Evolutionary conservation across 2,113 vertebrate genomes (phyloP), one percentile per base, ranked within the genome.

Genomic region (Pseudopipra pipra): DNA sequence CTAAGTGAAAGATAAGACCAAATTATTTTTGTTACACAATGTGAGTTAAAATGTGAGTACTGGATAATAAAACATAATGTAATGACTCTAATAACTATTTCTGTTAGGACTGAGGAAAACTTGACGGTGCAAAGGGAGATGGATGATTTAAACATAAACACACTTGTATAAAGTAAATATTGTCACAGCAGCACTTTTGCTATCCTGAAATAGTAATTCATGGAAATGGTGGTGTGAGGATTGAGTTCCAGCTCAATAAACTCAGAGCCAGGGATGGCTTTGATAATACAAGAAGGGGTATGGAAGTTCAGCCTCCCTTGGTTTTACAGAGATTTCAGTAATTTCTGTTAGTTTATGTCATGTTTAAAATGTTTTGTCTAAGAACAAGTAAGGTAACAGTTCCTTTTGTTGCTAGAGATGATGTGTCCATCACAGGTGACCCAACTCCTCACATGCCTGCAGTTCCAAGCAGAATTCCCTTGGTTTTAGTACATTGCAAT

Each of bases 371-470:
- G 8, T n/a, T 66, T 63, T 63, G 3, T 39, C 41, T 18, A 44
- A 83, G 33, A 56, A 63, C 37, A 87, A 90, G 24, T 25, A 87
- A 56, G 47, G 55, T 17, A 52, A 12, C 68, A 37, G 10, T 33
- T 44, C 8, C 31, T 80, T 89, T 72, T 89, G 25, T 73, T 49
- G 62, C 55, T 55, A 56, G 44, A 35, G 39, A 62, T 59, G 23
- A 54, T 44, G 43, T 89, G 46, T 43, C 41, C 31, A 31, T n/a
- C 51, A 44, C 41, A n/a, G 25, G 55, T 4, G 43, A 12, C 16
- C 41, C 0, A 0, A 0, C 41, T 56, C 39, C 9, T 24, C 31
- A 8, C 4, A 1, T 5, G 20, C 7, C 55, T 44, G 51, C 39
- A 22, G 31, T 55, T 89, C 28, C 44, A 12, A 3, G 61, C 41